Conservation (phyloP, 1,140 invertebrate genomes). For the Euura saliciscinereae region DNA sequence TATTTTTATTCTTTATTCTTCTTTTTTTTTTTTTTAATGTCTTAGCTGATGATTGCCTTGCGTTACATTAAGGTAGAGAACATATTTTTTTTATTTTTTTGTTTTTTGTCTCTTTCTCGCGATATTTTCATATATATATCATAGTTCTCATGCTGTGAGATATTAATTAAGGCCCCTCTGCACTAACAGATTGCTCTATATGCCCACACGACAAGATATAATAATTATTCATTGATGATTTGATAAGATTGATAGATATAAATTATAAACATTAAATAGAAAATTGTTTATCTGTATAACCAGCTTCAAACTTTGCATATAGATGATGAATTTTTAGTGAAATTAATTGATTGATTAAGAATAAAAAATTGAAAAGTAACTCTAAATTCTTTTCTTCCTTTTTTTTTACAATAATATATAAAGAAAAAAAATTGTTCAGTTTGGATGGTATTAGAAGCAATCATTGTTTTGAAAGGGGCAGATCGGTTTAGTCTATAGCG, state of each 20-base stretch:
- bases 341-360: too few relatives aligned
- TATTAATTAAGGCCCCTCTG: conserved; percentile 55
- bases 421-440: background rate
- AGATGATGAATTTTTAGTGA: too few relatives aligned
- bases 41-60: conserved; percentile 60
- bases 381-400: too few relatives aligned
- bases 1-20: conserved; percentile 14
- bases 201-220: conserved; percentile 44
- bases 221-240: too few relatives aligned
- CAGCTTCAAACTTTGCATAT: too few relatives aligned
- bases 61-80: conserved; percentile 52
- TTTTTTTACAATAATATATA: too few relatives aligned
- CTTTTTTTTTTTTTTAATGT: conserved; percentile 16
- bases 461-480: background rate
- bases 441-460: background rate
- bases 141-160: conserved; percentile 51
- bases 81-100: conserved; percentile 12
- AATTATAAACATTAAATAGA: too few relatives aligned
- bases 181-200: conserved; percentile 60
- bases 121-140: background rate
- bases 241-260: too few relatives aligned
- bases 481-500: background rate
- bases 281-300: too few relatives aligned
- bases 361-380: too few relatives aligned
- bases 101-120: conserved; percentile 12